A percentile compares a stretch with the other conserved stretches of the same genome.
These are phyloP conservation scores for Phrynosoma blainvillii DNA, from an alignment of 2,113 vertebrate species.

Conservation along the genomic window DNA sequence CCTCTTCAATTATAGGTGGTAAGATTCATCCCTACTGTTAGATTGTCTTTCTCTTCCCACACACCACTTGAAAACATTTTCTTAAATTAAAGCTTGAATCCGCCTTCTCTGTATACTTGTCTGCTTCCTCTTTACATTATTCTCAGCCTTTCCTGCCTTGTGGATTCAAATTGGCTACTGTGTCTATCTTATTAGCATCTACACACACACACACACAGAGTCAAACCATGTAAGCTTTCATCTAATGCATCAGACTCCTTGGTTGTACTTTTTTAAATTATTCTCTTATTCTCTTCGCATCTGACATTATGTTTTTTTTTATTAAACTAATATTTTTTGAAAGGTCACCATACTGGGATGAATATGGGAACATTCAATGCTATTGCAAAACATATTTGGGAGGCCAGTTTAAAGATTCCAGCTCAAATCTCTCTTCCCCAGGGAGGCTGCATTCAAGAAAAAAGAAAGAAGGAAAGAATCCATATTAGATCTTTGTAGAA, in stretches of 20 bases:
- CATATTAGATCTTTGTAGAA: neutral
- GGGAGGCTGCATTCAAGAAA: neutral
- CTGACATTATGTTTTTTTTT: constrained; percentile 29
- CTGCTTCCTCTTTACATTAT: neutral
- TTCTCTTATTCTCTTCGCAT: neutral
- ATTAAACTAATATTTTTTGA: constrained; percentile 23
- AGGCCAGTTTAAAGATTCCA: neutral
- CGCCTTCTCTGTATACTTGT: neutral
- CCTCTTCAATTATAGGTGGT: neutral
- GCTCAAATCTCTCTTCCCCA: neutral
- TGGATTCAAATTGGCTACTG: neutral
- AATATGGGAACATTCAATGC: neutral
- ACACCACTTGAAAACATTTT: neutral
- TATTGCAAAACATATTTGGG: neutral
- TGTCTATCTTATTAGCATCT: neutral
- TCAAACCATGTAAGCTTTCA: neutral
- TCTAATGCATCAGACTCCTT: constrained; percentile 7
- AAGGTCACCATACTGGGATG: constrained; percentile 21
- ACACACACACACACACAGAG: neutral
- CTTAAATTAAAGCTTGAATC: constrained; percentile 14
- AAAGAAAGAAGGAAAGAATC: neutral
- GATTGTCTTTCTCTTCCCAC: neutral
- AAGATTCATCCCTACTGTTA: neutral
- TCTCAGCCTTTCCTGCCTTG: neutral
- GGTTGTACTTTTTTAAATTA: constrained; percentile 15